Conservation (phyloP, 2,888 invertebrate species). For the Sinopyrophorus schimmeli region DNA sequence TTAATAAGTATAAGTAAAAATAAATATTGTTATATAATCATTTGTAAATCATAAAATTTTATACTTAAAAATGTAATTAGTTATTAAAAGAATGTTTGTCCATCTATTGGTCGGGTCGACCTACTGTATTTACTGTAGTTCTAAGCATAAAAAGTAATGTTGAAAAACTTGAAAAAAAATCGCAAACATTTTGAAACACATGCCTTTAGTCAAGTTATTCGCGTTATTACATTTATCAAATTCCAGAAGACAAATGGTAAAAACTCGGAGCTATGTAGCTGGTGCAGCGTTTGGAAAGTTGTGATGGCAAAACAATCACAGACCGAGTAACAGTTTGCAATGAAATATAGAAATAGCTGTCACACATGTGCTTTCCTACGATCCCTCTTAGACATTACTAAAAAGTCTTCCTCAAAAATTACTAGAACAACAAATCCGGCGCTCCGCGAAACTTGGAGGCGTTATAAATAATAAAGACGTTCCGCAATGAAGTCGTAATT, state of each 20-base stretch:
- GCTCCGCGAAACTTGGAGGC: too few species aligned
- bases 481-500: conserved; percentile 10
- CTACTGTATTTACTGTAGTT: too few species aligned
- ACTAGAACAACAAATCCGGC: too few species aligned
- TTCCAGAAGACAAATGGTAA: conserved; percentile 35
- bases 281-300: conserved; percentile 36
- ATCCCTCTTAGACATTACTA: too few species aligned
- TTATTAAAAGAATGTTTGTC: too few species aligned
- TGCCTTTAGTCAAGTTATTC: conserved; percentile 36
- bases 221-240: conserved; percentile 42
- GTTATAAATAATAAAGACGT: conserved; percentile 12
- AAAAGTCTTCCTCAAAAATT: conserved; percentile 6
- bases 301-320: conserved; percentile 49
- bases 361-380: conserved; percentile 47
- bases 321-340: conserved; percentile 43
- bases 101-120: too few species aligned
- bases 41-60: too few species aligned
- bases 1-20: too few species aligned
- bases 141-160: too few species aligned
- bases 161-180: background rate
- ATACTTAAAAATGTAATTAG: too few species aligned
- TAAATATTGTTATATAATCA: too few species aligned
- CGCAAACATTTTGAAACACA: conserved; percentile 33
- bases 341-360: conserved; percentile 49
- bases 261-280: conserved; percentile 29